A percentile compares a stretch with the other conserved stretches of the same genome.
Conservation (phyloP, 2,113 vertebrate species). For the Girardinichthys multiradiatus region DNA sequence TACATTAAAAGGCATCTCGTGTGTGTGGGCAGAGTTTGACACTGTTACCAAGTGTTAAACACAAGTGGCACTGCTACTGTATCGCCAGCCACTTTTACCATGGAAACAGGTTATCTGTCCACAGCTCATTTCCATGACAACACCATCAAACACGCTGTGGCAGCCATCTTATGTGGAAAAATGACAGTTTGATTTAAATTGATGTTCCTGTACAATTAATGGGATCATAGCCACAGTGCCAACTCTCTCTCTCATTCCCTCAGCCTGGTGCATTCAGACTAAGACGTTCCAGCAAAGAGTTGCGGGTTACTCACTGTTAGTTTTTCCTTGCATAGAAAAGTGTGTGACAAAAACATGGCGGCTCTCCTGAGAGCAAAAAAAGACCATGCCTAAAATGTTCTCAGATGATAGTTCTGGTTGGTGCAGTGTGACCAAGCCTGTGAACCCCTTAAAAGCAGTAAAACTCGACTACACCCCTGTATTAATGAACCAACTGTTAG, state of each 20-base stretch:
- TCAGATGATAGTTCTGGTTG: background rate
- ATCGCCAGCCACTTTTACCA: conserved; percentile 68
- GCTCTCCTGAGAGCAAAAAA: conserved; percentile 1
- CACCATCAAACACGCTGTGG: conserved; percentile 55
- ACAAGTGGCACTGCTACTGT: conserved; percentile 52
- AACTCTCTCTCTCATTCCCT: background rate
- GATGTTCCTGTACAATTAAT: conserved; percentile 21
- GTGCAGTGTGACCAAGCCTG: conserved; percentile 5
- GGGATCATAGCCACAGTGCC: background rate
- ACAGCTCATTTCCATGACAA: conserved; percentile 67
- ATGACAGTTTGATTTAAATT: conserved; percentile 34
- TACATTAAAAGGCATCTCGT: conserved; percentile 32
- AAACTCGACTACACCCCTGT: background rate
- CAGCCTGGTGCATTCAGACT: background rate
- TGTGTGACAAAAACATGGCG: background rate
- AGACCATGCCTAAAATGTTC: conserved; percentile 5
- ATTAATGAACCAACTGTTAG: background rate
- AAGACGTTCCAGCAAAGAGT: background rate
- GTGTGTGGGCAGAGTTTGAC: conserved; percentile 60
- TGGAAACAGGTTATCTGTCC: conserved; percentile 69
- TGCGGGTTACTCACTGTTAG: background rate
- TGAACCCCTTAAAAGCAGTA: background rate
- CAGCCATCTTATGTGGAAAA: conserved; percentile 55
- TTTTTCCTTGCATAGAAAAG: background rate
- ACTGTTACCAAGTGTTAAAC: conserved; percentile 60